Conservation (phyloP, 2,113 vertebrate species). For the Entelurus aequoreus region DNA sequence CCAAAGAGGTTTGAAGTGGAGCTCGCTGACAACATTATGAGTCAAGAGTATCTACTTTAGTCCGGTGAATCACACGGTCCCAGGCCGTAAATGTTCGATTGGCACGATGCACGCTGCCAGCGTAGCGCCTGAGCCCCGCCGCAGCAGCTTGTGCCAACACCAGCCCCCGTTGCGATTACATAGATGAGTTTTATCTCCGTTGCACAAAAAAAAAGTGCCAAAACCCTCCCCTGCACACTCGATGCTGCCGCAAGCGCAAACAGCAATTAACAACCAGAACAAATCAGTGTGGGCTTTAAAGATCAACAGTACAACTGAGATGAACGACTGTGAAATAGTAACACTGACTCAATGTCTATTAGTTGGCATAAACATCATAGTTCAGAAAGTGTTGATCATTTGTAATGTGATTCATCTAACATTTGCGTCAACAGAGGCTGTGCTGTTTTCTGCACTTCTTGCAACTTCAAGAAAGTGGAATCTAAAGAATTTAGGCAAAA, state of each 20-base stretch:
- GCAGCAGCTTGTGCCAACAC: constrained; percentile 40
- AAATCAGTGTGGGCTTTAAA: constrained; percentile 34
- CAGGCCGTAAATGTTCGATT: constrained; percentile 56
- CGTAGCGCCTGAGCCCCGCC: constrained; percentile 35
- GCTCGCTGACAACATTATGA: constrained; percentile 53
- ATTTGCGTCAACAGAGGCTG: no score
- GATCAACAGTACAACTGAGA: constrained; percentile 23
- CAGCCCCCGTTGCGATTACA: constrained; percentile 51
- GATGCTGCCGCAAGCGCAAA: constrained; percentile 37
- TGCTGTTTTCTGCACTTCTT: no score
- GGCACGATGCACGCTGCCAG: constrained; percentile 40
- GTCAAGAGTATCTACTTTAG: constrained; percentile 60
- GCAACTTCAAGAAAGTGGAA: no score
- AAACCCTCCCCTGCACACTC: constrained; percentile 34
- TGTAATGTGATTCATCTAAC: no score
- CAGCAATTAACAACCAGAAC: constrained; percentile 40
- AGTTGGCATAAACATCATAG: background rate
- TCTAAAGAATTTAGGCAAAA: no score
- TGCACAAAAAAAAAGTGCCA: constrained; percentile 34
- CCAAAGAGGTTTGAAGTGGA: constrained; percentile 51
- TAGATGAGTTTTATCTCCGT: constrained; percentile 54
- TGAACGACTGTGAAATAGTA: constrained; percentile 8
- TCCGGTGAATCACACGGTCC: constrained; percentile 47
- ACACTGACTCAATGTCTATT: background rate
- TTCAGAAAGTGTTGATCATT: no score